Evolutionary conservation across 2,888 invertebrate species (phyloP).

Genomic region (Apodemia mormo): DNA sequence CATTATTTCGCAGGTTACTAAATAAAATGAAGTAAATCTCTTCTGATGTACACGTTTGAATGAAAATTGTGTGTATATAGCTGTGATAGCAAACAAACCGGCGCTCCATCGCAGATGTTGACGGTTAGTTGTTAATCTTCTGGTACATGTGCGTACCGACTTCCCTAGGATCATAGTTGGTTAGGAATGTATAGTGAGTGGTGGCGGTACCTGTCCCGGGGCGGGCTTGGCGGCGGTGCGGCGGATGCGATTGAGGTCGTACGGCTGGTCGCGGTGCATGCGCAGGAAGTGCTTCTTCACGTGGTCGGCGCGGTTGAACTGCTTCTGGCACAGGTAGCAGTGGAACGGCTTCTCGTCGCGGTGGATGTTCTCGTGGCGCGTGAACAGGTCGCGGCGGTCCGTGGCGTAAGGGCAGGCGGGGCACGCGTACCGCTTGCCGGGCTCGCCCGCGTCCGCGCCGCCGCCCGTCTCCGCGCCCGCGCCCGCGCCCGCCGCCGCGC

Average conservation of each 20-base stretch:
- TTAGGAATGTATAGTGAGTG: neutral
- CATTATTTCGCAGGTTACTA: too few species aligned
- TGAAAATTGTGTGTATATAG: too few species aligned
- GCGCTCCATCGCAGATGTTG: too few species aligned
- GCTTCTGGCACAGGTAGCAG: constrained; percentile 95
- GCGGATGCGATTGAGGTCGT: constrained; percentile 91
- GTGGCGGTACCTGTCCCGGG: constrained; percentile 22
- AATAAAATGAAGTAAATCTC: too few species aligned
- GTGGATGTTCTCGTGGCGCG: constrained; percentile 96
- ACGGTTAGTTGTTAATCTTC: too few species aligned
- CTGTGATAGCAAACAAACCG: too few species aligned
- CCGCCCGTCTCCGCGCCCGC: constrained; percentile 39
- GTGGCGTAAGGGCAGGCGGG: constrained; percentile 95
- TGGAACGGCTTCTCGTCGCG: constrained; percentile 96
- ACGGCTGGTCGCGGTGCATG: constrained; percentile 95
- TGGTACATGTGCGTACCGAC: too few species aligned
- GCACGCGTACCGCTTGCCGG: constrained; percentile 90
- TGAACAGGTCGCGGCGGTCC: constrained; percentile 93
- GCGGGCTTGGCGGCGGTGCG: constrained; percentile 79
- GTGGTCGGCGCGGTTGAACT: constrained; percentile 96
- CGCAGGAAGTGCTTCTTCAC: constrained; percentile 96
- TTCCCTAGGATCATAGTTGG: too few species aligned
- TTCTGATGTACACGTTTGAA: too few species aligned
- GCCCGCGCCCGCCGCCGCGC: constrained; percentile 29
- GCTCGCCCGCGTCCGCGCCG: constrained; percentile 38